Evolutionary conservation across 2,888 invertebrate species (phyloP).

Genomic region (Apamea crenata): DNA sequence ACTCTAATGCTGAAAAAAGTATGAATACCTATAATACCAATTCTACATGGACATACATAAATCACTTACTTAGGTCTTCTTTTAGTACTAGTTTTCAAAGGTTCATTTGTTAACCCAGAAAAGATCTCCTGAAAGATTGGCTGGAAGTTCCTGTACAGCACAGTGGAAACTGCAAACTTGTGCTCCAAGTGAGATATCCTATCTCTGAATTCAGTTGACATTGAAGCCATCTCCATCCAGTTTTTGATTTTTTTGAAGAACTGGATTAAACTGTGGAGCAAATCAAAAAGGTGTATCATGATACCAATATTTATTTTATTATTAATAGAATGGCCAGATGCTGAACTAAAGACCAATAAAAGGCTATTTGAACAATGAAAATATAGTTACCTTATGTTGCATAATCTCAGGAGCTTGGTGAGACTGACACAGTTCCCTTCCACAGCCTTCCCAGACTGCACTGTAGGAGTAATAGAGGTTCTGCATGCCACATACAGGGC

Average conservation of each 20-base stretch:
- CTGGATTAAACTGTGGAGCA: slow-evolving; percentile 94
- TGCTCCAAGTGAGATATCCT: slow-evolving; percentile 96
- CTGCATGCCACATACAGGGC: slow-evolving; percentile 97
- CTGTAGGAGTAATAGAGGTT: slow-evolving; percentile 94
- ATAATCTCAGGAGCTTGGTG: slow-evolving; percentile 96
- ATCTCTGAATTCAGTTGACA: slow-evolving; percentile 95
- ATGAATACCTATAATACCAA: not conserved
- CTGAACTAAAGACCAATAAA: not conserved
- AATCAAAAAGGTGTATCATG: not conserved
- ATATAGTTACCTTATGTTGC: slow-evolving; percentile 94
- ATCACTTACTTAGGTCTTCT: slow-evolving; percentile 85
- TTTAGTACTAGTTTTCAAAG: slow-evolving; percentile 91
- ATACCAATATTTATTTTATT: not conserved
- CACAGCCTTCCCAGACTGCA: slow-evolving; percentile 93
- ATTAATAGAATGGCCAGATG: not conserved
- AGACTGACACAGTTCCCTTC: slow-evolving; percentile 98
- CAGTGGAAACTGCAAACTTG: slow-evolving; percentile 97
- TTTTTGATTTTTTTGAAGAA: slow-evolving; percentile 98
- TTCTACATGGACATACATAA: not conserved
- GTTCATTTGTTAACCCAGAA: slow-evolving; percentile 91
- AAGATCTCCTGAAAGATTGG: slow-evolving; percentile 97
- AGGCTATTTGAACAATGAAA: not conserved
- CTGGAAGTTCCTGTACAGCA: slow-evolving; percentile 97
- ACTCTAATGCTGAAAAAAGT: not conserved
- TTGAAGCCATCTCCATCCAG: slow-evolving; percentile 98